A percentile compares a stretch with the other conserved stretches of the same genome.
Conservation (phyloP, 2,797 vertebrate genomes). For the Cryptoprocta ferox region DNA sequence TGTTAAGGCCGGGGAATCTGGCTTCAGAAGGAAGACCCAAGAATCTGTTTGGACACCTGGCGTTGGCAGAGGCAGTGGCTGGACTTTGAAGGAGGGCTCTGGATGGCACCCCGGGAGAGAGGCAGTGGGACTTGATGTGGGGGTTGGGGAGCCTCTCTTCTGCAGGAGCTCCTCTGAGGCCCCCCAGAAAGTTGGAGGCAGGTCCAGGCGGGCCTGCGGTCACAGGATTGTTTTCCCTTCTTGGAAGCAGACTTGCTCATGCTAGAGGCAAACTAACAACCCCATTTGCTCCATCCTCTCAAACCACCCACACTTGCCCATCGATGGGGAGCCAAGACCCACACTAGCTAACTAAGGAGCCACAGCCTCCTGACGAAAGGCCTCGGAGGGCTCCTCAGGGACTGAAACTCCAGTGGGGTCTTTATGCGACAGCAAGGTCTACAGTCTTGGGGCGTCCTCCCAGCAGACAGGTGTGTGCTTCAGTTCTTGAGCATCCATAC, state of each 20-base stretch:
- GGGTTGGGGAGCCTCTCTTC: background rate
- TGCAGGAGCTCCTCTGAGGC: fast-evolving
- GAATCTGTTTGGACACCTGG: background rate
- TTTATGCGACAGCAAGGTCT: background rate
- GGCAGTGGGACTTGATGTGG: background rate
- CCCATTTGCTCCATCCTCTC: background rate
- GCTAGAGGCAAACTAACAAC: background rate
- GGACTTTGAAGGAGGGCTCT: background rate
- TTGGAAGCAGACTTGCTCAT: background rate
- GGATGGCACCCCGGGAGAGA: background rate
- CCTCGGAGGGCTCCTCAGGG: background rate
- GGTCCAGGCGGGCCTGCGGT: background rate
- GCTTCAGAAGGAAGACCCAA: background rate
- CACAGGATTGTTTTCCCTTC: background rate
- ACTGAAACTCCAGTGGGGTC: background rate
- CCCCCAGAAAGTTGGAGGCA: background rate
- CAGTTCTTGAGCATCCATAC: slow-evolving; percentile 66
- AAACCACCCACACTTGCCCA: fast-evolving
- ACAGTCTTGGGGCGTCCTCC: background rate
- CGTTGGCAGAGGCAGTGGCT: fast-evolving
- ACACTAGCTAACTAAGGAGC: background rate
- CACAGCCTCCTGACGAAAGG: background rate
- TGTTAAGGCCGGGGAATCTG: fast-evolving
- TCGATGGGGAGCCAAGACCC: fast-evolving
- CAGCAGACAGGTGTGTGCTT: slow-evolving; percentile 7